Evolutionary conservation across 1,140 invertebrate species (phyloP), one percentile per base, ranked within the genome.

Genomic region (Leptinotarsa texana): DNA sequence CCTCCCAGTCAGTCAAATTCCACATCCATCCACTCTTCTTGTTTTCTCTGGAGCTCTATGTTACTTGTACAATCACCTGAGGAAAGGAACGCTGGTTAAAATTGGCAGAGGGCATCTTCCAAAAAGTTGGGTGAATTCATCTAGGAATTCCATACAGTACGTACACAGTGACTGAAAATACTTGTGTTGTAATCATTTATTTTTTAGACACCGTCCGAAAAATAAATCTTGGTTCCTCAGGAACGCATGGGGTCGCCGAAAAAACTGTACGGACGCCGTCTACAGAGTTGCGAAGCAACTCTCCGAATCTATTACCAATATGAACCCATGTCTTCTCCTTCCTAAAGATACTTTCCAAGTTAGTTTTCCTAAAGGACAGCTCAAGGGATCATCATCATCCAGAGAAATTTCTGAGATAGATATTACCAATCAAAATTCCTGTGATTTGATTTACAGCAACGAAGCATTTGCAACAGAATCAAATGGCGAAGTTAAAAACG

Each of bases 161-260:
- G 33, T 42, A 42, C 33, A 42, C 8, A 42, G 8, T 42, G 33
- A 42, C 11, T 42, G 8, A 42, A 42, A 42, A 42, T 42, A 42
- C 8, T 42, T 42, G 61, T 62, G 3, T n/a, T n/a, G 61, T 62
- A 17, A 3, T 62, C 3, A 62, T 42, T 27, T 24, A 49, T 33
- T 13, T 75, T 57, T 17, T 47, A 69, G 71, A 65, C 63, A 69
- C 18, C 71, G 65, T 11, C 18, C 61, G 1, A 74, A 71, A 21
- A 74, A 63, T 47, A 67, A 21, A 48, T 79, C 78, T 22, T 79
- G 76, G 70, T 79, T 77, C 70, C 51, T 75, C n/a, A 69, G 66
- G 27, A 78, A 78, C 51, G 18, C 75, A 15, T 66, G 68, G 33
- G 48, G 71, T 13, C 73, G 70, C 63, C 24, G 75, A 47, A 70